Base-by-base conservation (phyloP, 2,888 invertebrate species). In the Embidobia sp. region DNA sequence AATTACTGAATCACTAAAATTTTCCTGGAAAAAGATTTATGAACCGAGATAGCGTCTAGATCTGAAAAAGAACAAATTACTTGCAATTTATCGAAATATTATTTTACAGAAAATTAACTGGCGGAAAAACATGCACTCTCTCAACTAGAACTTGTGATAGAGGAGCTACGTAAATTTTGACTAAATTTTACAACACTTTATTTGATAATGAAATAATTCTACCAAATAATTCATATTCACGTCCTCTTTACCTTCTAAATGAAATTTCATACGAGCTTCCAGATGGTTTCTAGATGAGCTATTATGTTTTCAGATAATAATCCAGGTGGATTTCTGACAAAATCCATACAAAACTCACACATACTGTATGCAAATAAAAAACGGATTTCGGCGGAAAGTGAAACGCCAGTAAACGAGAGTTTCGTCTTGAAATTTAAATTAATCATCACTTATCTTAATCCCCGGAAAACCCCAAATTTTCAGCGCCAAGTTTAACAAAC, bases 231-330 rank as follows among this genome's bases (percentile, higher is more conserved):
- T 37, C 55, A 57, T 40, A 55, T 57, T 31, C 55, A 55, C 37
- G 33, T 51, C 16, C 51, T 44, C 29, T 29, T 40, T 18, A 35
- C 5, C 35, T 29, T n/a, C 49, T 15, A 29, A 61, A 51, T 61
- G 53, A 53, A 61, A 51, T 61, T 61, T 19, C 44, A 44, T 33
- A 33, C 49, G 37, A 29, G 67, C 22, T 19, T 22, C 10, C 49
- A 59, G 69, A 69, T 61, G 70, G 35, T 61, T 51, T 44, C 19
- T 29, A 53, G 70, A 51, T 22, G 51, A 35, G 70, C 35, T 46
- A 59, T 51, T 70, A 61, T 53, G 70, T 70, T 59, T 51, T 61
- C 44, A 22, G 46, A 61, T 61, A 31, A 70, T 70, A 70, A 61
- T 44, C 61, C 53, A 10, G 4, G 6, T 27, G 44, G 37, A 61